Conservation (phyloP, 2,113 vertebrate genomes). For the rabbit (Oryctolagus cuniculus) region mOryCun1.1 NC_091433.1:15841001-15841500, state of each 20-base stretch:
- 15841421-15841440: neutral
- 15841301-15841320: neutral
- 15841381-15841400: neutral
- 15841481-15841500: neutral
- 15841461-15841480: neutral
- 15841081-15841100: too few relatives aligned
- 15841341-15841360: neutral
- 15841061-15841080: too few relatives aligned
- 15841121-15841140: neutral
- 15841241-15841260: neutral
- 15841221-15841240: neutral
- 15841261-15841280: neutral
- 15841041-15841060: too few relatives aligned
- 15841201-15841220: neutral
- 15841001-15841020: too few relatives aligned
- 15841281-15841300: neutral
- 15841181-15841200: neutral
- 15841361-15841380: neutral
- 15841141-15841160: neutral
- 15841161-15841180: neutral
- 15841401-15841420: neutral
- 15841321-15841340: neutral
- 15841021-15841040: too few relatives aligned
- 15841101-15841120: neutral
- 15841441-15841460: too few relatives aligned